Conservation (phyloP, 2,797 vertebrate genomes). For the Schizopygopsis pylzovi region DNA sequence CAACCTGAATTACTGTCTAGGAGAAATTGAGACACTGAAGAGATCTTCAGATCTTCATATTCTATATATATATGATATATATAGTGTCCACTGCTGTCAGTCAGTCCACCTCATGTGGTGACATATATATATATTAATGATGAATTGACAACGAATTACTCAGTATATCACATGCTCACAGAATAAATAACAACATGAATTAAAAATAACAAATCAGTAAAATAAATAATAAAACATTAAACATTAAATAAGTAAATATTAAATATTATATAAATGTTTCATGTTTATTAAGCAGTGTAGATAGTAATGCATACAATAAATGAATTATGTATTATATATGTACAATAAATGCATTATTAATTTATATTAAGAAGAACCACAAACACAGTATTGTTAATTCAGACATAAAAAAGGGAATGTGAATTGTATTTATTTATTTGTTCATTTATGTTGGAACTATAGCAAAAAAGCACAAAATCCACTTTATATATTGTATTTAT, state of each 20-base stretch:
- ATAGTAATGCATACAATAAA: not conserved
- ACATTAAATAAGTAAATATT: not conserved
- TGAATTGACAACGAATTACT: not conserved
- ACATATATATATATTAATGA: not conserved
- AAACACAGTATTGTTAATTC: not conserved
- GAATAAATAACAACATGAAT: not conserved
- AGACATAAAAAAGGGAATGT: not conserved
- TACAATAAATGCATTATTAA: not conserved
- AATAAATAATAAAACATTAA: not conserved
- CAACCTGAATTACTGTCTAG: not conserved
- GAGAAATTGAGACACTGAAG: not conserved
- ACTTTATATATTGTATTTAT: not conserved
- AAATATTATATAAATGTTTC: not conserved
- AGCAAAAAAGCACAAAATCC: not conserved
- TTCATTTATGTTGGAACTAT: not conserved
- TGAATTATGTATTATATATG: not conserved
- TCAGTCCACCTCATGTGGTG: no score
- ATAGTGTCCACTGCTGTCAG: no score
- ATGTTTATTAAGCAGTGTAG: not conserved
- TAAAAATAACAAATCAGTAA: not conserved
- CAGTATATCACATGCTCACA: not conserved
- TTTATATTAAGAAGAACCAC: not conserved
- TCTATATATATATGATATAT: no score
- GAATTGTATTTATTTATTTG: no score
- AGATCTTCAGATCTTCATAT: not conserved